phyloP scores from a whole-genome alignment of 2,113 vertebrate genomes.

The Rhizomys pruinosus region DNA sequence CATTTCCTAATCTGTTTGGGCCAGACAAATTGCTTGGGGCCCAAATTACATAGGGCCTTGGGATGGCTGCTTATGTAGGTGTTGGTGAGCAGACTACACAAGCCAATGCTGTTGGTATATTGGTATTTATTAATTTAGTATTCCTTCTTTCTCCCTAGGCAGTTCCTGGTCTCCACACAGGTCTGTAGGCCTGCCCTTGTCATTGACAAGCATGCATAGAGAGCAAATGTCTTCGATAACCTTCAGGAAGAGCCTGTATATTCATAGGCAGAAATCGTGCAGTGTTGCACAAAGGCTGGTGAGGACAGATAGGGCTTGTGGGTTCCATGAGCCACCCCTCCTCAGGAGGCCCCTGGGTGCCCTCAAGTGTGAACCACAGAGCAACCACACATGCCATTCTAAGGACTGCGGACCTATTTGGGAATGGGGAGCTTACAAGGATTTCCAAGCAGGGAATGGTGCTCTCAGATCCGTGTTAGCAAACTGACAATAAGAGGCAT shows the following conservation, averaged over 20 bases:
- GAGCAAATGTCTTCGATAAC: no score
- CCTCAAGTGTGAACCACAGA: neutral
- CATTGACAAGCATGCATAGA: neutral
- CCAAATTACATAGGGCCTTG: neutral
- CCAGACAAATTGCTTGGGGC: no score
- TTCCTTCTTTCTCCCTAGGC: neutral
- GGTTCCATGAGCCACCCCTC: no score
- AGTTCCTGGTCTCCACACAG: neutral
- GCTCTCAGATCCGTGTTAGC: neutral
- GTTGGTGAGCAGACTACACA: neutral
- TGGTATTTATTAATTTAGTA: neutral
- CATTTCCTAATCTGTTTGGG: neutral
- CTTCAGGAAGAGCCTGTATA: no score
- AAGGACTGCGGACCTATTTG: neutral
- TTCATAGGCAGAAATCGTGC: no score
- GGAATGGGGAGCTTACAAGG: neutral
- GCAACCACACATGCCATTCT: neutral
- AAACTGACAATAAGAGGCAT: neutral
- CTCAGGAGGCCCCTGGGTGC: neutral
- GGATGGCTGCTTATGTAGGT: no score
- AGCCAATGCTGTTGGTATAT: neutral
- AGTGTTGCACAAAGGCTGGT: neutral
- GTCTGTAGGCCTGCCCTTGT: neutral
- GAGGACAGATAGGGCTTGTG: neutral
- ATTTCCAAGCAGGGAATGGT: neutral